Conservation (phyloP, 2,113 vertebrate genomes). For the Acanthisitta chloris region DNA sequence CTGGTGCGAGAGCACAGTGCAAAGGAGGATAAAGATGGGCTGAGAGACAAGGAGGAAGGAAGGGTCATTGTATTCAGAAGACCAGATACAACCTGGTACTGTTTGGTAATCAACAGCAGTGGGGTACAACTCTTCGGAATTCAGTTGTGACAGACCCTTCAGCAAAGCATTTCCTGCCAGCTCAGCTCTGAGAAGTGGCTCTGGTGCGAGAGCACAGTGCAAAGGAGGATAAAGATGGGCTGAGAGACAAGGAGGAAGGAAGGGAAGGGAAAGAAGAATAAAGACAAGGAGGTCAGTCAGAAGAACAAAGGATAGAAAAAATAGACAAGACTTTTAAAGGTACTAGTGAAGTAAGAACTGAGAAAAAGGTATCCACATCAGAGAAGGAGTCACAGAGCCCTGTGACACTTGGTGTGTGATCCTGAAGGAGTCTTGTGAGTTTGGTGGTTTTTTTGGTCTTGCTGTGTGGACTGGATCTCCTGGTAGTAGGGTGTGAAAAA, state of each 20-base stretch:
- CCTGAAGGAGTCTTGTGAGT: not conserved
- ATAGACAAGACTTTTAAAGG: not conserved
- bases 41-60: not conserved
- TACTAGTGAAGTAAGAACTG: not conserved
- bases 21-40: not conserved
- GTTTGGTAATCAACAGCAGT: rapidly evolving
- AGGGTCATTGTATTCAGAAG: no score
- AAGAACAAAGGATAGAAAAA: not conserved
- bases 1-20: rapidly evolving
- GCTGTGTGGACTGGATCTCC: not conserved
- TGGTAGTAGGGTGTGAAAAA: not conserved
- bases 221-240: not conserved
- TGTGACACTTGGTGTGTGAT: not conserved
- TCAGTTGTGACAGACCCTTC: not conserved
- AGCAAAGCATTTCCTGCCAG: not conserved
- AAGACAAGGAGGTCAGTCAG: not conserved
- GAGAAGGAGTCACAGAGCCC: not conserved
- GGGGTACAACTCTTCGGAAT: not conserved
- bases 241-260: not conserved
- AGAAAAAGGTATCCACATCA: rapidly evolving
- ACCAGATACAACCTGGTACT: not conserved
- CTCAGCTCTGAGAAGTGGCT: not conserved
- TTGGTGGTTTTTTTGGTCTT: not conserved
- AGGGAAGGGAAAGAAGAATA: not conserved
- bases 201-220: rapidly evolving